Percentiles rank a stretch among this genome's conserved stretches.
These are phyloP conservation scores for Sceliomorpha sp. DNA, from an alignment of 2,888 invertebrate genomes.

Conservation along the genomic window DNA sequence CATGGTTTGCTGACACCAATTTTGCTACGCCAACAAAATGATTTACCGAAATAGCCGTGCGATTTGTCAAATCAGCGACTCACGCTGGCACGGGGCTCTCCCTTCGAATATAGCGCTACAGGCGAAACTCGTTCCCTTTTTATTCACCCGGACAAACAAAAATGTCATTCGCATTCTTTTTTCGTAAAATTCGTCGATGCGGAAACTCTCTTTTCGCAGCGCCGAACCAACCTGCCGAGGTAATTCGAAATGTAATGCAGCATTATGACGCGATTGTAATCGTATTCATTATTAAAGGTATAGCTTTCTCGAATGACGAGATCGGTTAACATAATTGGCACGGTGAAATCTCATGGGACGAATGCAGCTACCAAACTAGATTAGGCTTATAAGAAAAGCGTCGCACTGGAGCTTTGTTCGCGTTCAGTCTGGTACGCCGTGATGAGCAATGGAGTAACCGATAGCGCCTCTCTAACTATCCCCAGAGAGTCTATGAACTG, in stretches of 20 bases:
- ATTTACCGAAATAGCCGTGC: too few species aligned
- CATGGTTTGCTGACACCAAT: too few species aligned
- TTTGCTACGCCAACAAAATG: too few species aligned
- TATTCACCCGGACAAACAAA: too few species aligned
- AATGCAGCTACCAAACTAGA: slow-evolving; percentile 64
- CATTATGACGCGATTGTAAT: slow-evolving; percentile 45
- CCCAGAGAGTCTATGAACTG: slow-evolving; percentile 62
- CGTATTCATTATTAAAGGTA: slow-evolving; percentile 62
- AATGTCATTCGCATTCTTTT: too few species aligned
- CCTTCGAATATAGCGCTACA: too few species aligned
- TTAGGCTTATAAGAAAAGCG: slow-evolving; percentile 74
- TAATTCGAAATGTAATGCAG: slow-evolving; percentile 16
- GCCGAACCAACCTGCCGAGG: too few species aligned
- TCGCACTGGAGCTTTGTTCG: slow-evolving; percentile 69
- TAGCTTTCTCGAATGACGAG: slow-evolving; percentile 57
- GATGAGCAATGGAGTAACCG: slow-evolving; percentile 73
- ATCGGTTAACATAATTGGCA: slow-evolving; percentile 48
- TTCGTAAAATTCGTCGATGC: too few species aligned
- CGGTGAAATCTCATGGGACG: slow-evolving; percentile 38
- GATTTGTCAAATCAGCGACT: too few species aligned
- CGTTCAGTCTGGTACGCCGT: slow-evolving; percentile 63
- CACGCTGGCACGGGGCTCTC: too few species aligned
- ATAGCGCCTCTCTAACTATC: slow-evolving; percentile 69
- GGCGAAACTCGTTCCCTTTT: too few species aligned
- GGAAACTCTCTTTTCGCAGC: too few species aligned